Evolutionary conservation across 2,888 invertebrate species (phyloP), one percentile per base, ranked within the genome.

Genomic region (Xanthorhoe spadicearia): DNA sequence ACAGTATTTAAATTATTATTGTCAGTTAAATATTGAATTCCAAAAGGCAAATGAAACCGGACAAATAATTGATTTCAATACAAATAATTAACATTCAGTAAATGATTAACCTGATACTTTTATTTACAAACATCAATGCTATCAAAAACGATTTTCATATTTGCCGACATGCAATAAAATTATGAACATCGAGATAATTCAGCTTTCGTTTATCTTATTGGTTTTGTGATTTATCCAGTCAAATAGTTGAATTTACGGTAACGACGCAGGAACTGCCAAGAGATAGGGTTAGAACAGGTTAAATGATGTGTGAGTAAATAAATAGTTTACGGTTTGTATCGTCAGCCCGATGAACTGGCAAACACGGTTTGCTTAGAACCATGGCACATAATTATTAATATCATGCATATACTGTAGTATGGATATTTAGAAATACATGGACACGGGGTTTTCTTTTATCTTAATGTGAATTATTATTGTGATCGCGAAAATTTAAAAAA

Each of bases 251-350:
- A 60, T 60, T 60, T 60, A 60, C 28, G 52, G 38, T 60, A 46
- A 57, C 57, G 46, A 48, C 35, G 48, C 15, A 15, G 50, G 10
- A 62, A 51, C 48, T 57, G 48, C 62, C 62, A 51, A 62, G 38
- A 56, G 43, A 62, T 56, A 61, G 18, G 56, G 56, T 56, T 54
- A 15, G 19, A 18, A 38, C 49, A 51, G 59, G 62, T 62, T 62
- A 56, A 57, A 62, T 62, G 62, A 46, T n/a, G 62, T 56, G 62
- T 62, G 43, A 46, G 56, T 18, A 32, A 57, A 56, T 62, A 62
- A 52, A 53, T 61, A 61, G 56, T 56, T 23, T 15, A 59, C 8
- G 55, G 17, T 43, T 43, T 43, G 38, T 43, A 43, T 43, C 38
- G 38, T 43, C 38, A 43, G 38, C 38, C 38, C 38, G 13, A 13